Evolutionary conservation across 2,113 vertebrate species (phyloP).

Genomic region (Ariopsis seemanni): DNA sequence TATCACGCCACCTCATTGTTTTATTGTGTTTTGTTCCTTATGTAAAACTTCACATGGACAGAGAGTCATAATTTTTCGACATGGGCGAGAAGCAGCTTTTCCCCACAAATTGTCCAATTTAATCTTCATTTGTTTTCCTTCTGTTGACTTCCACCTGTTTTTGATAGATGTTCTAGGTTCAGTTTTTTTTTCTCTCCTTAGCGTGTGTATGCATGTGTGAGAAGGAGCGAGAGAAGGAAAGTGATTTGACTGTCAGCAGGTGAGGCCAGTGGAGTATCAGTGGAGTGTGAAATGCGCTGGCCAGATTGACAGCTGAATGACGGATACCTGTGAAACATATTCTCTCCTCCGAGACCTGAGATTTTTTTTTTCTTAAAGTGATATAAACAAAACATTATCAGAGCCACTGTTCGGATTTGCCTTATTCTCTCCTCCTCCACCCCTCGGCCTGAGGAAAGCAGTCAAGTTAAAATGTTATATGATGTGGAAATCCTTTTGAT

Average conservation of each 20-base stretch:
- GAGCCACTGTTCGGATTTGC: slow-evolving; percentile 63
- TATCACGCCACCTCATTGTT: neutral
- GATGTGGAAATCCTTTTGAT: slow-evolving; percentile 61
- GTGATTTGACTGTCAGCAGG: slow-evolving; percentile 50
- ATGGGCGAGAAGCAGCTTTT: neutral
- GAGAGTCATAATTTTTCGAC: neutral
- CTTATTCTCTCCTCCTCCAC: slow-evolving; percentile 22
- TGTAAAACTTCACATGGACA: neutral
- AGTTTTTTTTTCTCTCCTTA: neutral
- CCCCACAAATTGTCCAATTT: neutral
- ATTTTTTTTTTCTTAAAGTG: slow-evolving; percentile 65
- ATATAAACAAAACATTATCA: slow-evolving; percentile 68
- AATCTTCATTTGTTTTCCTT: slow-evolving; percentile 26
- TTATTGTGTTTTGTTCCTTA: neutral
- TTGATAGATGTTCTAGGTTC: neutral
- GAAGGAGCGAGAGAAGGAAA: slow-evolving; percentile 37
- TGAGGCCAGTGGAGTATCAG: slow-evolving; percentile 69
- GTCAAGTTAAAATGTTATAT: slow-evolving; percentile 58
- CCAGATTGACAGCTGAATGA: slow-evolving; percentile 77
- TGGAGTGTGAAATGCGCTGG: slow-evolving; percentile 77
- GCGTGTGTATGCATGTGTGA: slow-evolving; percentile 63
- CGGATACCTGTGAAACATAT: slow-evolving; percentile 79
- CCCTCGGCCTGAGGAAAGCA: slow-evolving; percentile 35
- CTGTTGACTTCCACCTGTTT: slow-evolving; percentile 19
- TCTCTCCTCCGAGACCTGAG: slow-evolving; percentile 68